Conservation (phyloP, 2,888 invertebrate species). For the Branchipolynoe longqiensis region DNA sequence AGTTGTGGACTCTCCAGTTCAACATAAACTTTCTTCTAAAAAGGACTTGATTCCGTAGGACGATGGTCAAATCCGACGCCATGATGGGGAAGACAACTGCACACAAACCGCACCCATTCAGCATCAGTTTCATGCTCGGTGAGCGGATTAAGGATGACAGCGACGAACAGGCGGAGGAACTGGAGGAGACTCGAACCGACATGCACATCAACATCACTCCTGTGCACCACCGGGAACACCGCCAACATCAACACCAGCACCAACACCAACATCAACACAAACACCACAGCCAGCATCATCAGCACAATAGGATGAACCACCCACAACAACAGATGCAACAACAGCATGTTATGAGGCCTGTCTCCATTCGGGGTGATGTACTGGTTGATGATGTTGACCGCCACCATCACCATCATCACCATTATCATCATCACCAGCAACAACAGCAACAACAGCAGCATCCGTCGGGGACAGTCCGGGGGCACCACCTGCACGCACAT, state of each 20-base stretch:
- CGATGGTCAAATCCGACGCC: constrained; percentile 43
- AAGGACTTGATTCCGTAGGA: too few species aligned
- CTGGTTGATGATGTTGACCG: too few species aligned
- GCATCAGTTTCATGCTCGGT: constrained; percentile 64
- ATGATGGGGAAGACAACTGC: constrained; percentile 43
- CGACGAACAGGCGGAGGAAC: background rate
- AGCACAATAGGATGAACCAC: background rate
- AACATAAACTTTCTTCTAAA: too few species aligned
- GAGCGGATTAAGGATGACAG: constrained; percentile 37
- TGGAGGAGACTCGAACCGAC: background rate
- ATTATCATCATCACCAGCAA: constrained; percentile 6
- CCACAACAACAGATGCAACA: background rate
- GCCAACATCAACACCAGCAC: background rate
- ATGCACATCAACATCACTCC: background rate
- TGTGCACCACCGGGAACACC: background rate
- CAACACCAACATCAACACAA: background rate
- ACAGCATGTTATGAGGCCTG: background rate
- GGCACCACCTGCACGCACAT: background rate
- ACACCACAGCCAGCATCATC: background rate
- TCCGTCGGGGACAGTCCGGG: too few species aligned
- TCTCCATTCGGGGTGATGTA: background rate
- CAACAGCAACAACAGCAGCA: constrained; percentile 4
- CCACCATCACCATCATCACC: background rate
- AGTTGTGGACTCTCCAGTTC: too few species aligned
- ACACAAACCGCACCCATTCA: constrained; percentile 62